Conservation (phyloP, 2,797 vertebrate species). For the Acrocephalus scirpaceus region DNA sequence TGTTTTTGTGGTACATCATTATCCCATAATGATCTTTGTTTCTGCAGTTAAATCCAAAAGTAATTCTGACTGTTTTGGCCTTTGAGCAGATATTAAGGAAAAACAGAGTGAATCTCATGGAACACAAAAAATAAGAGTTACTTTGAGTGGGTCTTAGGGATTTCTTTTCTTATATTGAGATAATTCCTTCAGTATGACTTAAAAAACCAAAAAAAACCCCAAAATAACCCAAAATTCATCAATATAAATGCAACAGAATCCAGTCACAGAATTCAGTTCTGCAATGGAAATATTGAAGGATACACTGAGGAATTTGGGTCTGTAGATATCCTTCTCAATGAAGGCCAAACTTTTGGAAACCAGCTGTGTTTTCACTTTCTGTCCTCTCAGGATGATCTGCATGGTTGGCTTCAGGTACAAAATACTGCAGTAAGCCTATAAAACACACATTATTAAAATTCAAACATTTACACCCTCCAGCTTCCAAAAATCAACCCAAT, state of each 20-base stretch:
- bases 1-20: conserved; percentile 98
- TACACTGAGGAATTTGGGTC: conserved; percentile 86
- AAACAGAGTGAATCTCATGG: neutral
- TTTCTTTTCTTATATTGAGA: neutral
- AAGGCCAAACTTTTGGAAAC: conserved; percentile 91
- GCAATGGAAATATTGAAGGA: conserved; percentile 71
- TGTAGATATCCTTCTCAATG: conserved; percentile 86
- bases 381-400: conserved; percentile 91
- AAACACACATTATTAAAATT: neutral
- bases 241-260: neutral
- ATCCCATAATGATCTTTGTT: conserved; percentile 95
- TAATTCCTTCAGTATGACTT: neutral
- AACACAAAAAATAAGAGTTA: neutral
- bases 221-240: neutral
- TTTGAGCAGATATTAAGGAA: conserved; percentile 78
- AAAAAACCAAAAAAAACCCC: neutral
- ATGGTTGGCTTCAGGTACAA: conserved; percentile 94
- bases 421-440: conserved; percentile 92
- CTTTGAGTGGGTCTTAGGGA: neutral
- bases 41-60: conserved; percentile 94
- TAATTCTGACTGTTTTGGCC: conserved; percentile 85
- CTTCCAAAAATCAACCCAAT: neutral
- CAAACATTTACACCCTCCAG: neutral
- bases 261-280: neutral
- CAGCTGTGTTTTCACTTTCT: conserved; percentile 91